phyloP scores from a whole-genome alignment of 1,140 invertebrate genomes.

The Sitobion miscanthi region DNA sequence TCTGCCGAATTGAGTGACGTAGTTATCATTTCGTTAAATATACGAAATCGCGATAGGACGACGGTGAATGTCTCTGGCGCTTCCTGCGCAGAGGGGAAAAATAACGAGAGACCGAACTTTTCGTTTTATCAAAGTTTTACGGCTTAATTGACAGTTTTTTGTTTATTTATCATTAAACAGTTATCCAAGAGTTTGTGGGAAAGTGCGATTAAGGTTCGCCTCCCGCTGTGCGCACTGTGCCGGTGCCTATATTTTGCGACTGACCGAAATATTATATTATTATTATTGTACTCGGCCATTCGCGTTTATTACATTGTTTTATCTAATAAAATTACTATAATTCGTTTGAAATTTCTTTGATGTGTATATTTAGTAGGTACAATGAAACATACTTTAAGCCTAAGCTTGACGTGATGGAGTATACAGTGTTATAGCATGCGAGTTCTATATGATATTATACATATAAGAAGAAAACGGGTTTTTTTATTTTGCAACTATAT shows the following conservation, averaged over 20 bases:
- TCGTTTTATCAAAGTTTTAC: neutral
- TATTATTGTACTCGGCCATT: neutral
- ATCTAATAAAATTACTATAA: too few species aligned
- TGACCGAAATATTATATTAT: neutral
- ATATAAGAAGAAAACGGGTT: too few species aligned
- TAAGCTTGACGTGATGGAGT: too few species aligned
- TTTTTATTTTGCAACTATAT: too few species aligned
- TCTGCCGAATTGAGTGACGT: neutral
- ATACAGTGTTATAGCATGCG: too few species aligned
- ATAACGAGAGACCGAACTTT: neutral
- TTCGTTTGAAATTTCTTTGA: too few species aligned
- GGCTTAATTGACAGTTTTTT: neutral
- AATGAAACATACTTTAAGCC: too few species aligned
- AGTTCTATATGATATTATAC: too few species aligned
- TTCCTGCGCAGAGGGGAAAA: neutral
- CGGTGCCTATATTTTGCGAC: neutral
- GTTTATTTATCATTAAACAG: conserved; percentile 1
- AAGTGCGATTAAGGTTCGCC: neutral
- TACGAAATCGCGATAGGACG: neutral
- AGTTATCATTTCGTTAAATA: neutral
- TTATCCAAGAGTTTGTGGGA: neutral
- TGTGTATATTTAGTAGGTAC: too few species aligned
- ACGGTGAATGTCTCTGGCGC: neutral
- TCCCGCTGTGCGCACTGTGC: neutral
- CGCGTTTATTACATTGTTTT: too few species aligned